Evolutionary conservation across 2,888 invertebrate species (phyloP), one percentile per base, ranked within the genome.

Genomic region (Heliconius charithonia): DNA sequence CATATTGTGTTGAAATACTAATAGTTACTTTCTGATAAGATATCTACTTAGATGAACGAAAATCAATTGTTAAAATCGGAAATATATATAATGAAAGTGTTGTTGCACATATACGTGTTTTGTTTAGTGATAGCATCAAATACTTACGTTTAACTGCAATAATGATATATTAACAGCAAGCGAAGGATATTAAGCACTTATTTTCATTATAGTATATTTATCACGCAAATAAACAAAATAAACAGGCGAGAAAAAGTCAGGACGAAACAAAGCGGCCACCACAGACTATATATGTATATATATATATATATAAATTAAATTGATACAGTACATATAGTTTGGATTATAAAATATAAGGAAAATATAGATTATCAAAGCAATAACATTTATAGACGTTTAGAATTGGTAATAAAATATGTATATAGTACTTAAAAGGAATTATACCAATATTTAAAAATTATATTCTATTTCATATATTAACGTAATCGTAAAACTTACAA

Each of bases 401-500:
- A 59, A 59, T n/a, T n/a, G 7, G 10, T n/a, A 3, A 3, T 59
- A 59, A 59, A 59, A 59, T 59, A 59, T 59, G 59, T 59, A 59
- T 59, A 59, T 59, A 59, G 22, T 59, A 59, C n/a, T 10, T n/a
- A 59, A 59, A 59, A 22, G 9, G 22, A 59, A n/a, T 59, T n/a
- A 59, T 59, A n/a, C 22, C 19, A 22, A 51, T n/a, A 59, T 29
- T 29, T 51, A 22, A 71, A 51, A 25, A n/a, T 37, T 67, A 67
- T 67, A n/a, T 29, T 71, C 29, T 63, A 65, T 27, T 27, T 37
- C 59, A 70, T 74, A 74, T 59, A 75, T 70, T 76, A 70, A 69
- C 74, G 79, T 79, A 75, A 84, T 22, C 75, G 77, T 79, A 75
- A 84, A 27, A 91, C 91, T 92, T 88, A 92, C 92, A 91, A 88